Evolutionary conservation across 2,888 invertebrate species (phyloP).

Genomic region (Drosophila hawaiiensis): DNA sequence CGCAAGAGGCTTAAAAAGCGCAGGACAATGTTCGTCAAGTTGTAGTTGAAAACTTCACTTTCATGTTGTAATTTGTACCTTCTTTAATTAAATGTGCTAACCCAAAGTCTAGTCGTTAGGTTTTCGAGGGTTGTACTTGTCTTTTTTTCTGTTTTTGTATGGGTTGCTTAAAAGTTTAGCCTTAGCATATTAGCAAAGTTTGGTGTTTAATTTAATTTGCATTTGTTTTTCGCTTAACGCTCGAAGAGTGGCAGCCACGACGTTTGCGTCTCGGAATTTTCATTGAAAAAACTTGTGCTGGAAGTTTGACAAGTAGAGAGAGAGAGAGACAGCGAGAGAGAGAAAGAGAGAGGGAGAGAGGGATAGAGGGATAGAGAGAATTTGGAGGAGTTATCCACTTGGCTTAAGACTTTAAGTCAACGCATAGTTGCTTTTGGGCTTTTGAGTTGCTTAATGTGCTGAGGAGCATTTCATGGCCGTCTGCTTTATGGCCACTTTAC

Average conservation of each 20-base stretch:
- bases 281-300: slow-evolving; percentile 37
- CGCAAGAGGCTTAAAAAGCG: not conserved
- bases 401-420: slow-evolving; percentile 35
- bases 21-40: slow-evolving; percentile 11
- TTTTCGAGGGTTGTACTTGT: not conserved
- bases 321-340: not conserved
- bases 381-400: slow-evolving; percentile 6
- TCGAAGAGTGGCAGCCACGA: slow-evolving; percentile 32
- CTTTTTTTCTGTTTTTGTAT: not conserved
- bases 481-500: slow-evolving; percentile 46
- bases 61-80: slow-evolving; percentile 56
- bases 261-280: slow-evolving; percentile 59
- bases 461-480: slow-evolving; percentile 24
- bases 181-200: slow-evolving; percentile 74
- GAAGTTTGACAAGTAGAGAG: slow-evolving; percentile 6
- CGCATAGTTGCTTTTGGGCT: slow-evolving; percentile 12
- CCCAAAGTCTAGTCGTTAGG: slow-evolving; percentile 25
- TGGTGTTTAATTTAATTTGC: slow-evolving; percentile 73
- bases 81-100: slow-evolving; percentile 62
- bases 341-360: not conserved
- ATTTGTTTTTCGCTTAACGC: slow-evolving; percentile 44
- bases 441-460: slow-evolving; percentile 33
- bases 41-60: slow-evolving; percentile 30
- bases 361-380: not conserved
- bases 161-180: slow-evolving; percentile 52